Evolutionary conservation across 2,888 invertebrate genomes (phyloP).

Genomic region (Leucoma salicis): DNA sequence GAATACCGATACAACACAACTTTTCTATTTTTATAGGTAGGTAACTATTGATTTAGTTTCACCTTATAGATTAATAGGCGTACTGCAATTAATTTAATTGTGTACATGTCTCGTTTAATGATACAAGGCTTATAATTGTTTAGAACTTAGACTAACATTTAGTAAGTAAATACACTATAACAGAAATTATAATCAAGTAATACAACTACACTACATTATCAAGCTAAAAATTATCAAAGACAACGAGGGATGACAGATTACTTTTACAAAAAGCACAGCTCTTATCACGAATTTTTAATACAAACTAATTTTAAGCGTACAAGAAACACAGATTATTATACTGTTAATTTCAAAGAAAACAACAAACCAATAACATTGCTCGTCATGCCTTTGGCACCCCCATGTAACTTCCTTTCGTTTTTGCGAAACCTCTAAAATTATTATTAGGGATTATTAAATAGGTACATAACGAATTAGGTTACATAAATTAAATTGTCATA

Average conservation of each 20-base stretch:
- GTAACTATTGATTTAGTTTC: too few relatives aligned
- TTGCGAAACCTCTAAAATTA: constrained; percentile 78
- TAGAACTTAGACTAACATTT: background rate
- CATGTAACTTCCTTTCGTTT: constrained; percentile 58
- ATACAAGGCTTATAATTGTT: background rate
- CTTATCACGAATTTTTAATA: constrained; percentile 47
- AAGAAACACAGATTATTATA: constrained; percentile 32
- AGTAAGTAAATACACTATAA: background rate
- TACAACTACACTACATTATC: background rate
- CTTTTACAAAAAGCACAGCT: constrained; percentile 67
- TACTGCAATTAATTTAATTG: background rate
- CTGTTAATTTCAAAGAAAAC: constrained; percentile 23
- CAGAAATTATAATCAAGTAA: background rate
- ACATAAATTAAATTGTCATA: constrained; percentile 47
- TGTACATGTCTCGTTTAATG: background rate
- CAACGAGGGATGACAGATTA: constrained; percentile 72
- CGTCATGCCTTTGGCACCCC: constrained; percentile 33
- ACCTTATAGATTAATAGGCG: too few relatives aligned
- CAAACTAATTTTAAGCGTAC: constrained; percentile 32
- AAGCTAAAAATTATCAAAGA: constrained; percentile 6
- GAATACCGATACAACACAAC: too few relatives aligned
- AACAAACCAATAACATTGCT: constrained; percentile 31
- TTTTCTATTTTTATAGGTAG: too few relatives aligned
- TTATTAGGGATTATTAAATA: constrained; percentile 64
- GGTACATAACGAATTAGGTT: constrained; percentile 54